These are phyloP conservation scores for Sciaenops ocellatus DNA, from an alignment of 2,797 vertebrate species.

Conservation along the genomic window DNA sequence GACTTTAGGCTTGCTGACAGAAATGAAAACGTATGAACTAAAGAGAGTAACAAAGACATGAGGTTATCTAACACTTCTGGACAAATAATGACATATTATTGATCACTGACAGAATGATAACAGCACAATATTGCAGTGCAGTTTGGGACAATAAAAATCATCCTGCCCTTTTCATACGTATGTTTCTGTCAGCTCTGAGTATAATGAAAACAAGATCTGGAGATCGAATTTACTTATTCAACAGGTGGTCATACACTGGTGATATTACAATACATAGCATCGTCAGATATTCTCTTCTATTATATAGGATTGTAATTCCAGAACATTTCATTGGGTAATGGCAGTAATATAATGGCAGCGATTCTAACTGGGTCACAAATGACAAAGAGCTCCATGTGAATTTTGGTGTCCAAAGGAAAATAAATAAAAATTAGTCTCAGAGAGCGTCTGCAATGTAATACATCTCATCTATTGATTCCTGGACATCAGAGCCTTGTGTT, in stretches of 20 bases:
- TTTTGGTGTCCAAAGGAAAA: constrained; percentile 34
- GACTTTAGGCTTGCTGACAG: constrained; percentile 51
- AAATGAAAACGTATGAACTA: constrained; percentile 28
- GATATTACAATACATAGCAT: neutral
- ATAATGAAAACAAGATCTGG: neutral
- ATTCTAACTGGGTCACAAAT: constrained; percentile 50
- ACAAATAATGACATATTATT: constrained; percentile 42
- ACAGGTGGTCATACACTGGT: neutral
- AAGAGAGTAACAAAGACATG: constrained; percentile 31
- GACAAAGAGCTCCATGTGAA: constrained; percentile 41
- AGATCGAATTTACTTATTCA: constrained; percentile 14
- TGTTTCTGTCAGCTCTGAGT: constrained; percentile 6
- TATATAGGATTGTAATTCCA: constrained; percentile 36
- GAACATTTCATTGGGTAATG: constrained; percentile 21
- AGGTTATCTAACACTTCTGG: constrained; percentile 30
- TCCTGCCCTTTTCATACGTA: constrained; percentile 6
- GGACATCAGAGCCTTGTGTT: constrained; percentile 71
- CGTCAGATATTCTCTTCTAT: constrained; percentile 1
- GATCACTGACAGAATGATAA: constrained; percentile 39
- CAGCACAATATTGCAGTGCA: constrained; percentile 16
- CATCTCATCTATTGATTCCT: constrained; percentile 75
- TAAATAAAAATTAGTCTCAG: constrained; percentile 21
- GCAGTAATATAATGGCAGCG: constrained; percentile 23
- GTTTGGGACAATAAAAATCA: constrained; percentile 24
- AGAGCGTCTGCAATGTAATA: constrained; percentile 69